Evolutionary conservation across 2,888 invertebrate species (phyloP).

Genomic region (Chouioia cunea): DNA sequence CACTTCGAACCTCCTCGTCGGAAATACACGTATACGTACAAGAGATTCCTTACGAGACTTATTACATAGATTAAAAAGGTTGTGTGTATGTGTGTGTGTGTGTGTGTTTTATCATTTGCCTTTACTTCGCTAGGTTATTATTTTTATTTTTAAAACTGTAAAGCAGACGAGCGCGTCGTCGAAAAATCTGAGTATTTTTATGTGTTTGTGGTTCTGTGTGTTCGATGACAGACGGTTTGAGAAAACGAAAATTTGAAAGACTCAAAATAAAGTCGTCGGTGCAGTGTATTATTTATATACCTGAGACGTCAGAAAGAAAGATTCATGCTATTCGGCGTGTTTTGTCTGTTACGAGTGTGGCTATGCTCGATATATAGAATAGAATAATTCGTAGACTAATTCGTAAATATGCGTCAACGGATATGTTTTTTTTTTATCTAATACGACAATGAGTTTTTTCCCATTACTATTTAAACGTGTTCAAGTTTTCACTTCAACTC

Average conservation of each 20-base stretch:
- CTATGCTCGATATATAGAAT: constrained; percentile 51
- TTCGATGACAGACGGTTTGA: no score
- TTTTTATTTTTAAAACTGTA: constrained; percentile 36
- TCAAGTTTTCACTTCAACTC: neutral
- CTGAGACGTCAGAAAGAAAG: no score
- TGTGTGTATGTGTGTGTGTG: no score
- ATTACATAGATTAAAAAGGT: constrained; percentile 44
- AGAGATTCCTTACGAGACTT: constrained; percentile 36
- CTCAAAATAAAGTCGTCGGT: no score
- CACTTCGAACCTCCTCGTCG: constrained; percentile 27
- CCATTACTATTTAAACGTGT: constrained; percentile 10
- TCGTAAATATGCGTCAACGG: constrained; percentile 62
- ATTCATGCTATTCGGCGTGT: no score
- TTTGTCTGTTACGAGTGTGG: constrained; percentile 5
- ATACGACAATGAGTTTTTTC: constrained; percentile 25
- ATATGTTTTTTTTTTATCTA: constrained; percentile 57
- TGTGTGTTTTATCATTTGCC: constrained; percentile 6
- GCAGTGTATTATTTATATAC: no score
- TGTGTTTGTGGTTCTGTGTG: no score
- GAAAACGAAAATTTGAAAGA: no score
- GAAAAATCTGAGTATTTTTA: no score
- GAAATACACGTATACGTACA: constrained; percentile 52
- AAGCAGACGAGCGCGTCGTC: constrained; percentile 33
- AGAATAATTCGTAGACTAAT: constrained; percentile 56
- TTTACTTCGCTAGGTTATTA: constrained; percentile 14